Evolutionary conservation across 2,888 invertebrate species (phyloP).

Genomic region (Cremastinae sp.): DNA sequence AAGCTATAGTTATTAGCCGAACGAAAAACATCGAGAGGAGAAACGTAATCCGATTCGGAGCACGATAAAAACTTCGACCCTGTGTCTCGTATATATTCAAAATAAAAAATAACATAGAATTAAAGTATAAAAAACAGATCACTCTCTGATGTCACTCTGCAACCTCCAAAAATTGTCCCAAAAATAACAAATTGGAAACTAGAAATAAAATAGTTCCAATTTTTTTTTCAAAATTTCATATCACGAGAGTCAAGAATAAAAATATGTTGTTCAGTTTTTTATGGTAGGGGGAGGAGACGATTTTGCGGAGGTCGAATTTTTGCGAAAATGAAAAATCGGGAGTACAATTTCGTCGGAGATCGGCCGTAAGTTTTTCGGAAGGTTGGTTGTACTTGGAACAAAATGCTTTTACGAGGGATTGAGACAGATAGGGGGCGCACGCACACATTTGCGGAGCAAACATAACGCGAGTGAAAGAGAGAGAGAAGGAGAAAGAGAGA

Average conservation of each 20-base stretch:
- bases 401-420: conserved; percentile 65
- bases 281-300: too few relatives aligned
- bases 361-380: background rate
- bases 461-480: background rate
- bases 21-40: conserved; percentile 16
- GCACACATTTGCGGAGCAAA: conserved; percentile 2
- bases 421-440: conserved; percentile 6
- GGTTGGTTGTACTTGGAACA: conserved; percentile 58
- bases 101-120: too few relatives aligned
- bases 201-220: too few relatives aligned
- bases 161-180: too few relatives aligned
- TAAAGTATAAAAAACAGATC: too few relatives aligned
- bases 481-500: background rate
- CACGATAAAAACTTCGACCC: conserved; percentile 2
- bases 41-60: conserved; percentile 45
- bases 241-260: too few relatives aligned
- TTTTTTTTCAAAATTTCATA: too few relatives aligned
- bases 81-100: conserved; percentile 10
- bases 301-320: too few relatives aligned
- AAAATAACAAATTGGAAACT: too few relatives aligned
- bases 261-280: too few relatives aligned
- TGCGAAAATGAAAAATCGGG: background rate
- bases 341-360: background rate
- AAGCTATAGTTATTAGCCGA: conserved; percentile 46
- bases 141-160: too few relatives aligned